Evolutionary conservation across 1,140 invertebrate species (phyloP).

Genomic region (Drosophila micromelanica): DNA sequence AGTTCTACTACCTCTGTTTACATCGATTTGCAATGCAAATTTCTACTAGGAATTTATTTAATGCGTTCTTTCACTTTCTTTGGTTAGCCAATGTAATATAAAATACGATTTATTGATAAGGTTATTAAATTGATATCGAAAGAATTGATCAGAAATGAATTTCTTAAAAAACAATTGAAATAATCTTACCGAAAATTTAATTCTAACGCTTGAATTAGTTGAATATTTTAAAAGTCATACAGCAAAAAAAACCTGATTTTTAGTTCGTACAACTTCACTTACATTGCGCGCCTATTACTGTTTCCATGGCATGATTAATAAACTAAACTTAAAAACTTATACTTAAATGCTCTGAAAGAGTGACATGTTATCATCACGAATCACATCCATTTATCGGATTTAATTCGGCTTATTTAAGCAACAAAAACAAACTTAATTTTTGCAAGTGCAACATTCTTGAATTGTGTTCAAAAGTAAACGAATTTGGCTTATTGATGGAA

Average conservation of each 20-base stretch:
- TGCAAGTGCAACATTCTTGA: background rate
- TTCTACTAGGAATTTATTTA: constrained; percentile 12
- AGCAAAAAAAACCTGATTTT: background rate
- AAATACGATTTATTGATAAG: too few relatives aligned
- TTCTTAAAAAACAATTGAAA: too few relatives aligned
- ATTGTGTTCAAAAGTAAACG: constrained; percentile 3
- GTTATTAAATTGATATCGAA: too few relatives aligned
- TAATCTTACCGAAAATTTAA: too few relatives aligned
- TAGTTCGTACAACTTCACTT: too few relatives aligned
- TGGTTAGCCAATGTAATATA: background rate
- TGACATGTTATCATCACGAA: background rate
- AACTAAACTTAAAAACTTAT: background rate
- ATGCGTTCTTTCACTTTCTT: background rate
- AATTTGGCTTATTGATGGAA: constrained; percentile 23
- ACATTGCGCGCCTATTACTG: too few relatives aligned
- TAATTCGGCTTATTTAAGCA: background rate
- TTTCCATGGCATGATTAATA: background rate
- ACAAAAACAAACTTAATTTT: background rate
- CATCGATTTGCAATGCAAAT: constrained; percentile 7
- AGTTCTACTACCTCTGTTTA: constrained; percentile 10
- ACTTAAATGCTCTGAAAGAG: too few relatives aligned
- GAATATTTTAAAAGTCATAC: too few relatives aligned
- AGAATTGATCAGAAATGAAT: too few relatives aligned
- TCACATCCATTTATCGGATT: background rate
- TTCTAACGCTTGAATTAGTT: too few relatives aligned